Conservation (phyloP, 2,113 vertebrate genomes). For the Isichthys henryi region DNA sequence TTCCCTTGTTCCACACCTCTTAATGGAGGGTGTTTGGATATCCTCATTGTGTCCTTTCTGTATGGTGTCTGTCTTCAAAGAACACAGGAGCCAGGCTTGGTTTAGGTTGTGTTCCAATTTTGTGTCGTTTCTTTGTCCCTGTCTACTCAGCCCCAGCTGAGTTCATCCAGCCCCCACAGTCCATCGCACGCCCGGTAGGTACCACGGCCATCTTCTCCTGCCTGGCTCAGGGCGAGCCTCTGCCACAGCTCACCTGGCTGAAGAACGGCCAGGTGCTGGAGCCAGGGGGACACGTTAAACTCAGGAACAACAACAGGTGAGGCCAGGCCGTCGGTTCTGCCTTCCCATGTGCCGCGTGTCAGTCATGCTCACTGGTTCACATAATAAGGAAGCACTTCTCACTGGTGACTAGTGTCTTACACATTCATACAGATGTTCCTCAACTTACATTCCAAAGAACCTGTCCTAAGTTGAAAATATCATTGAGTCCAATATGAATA, state of each 20-base stretch:
- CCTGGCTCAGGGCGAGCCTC: constrained; percentile 83
- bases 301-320: constrained; percentile 96
- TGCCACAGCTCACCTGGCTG: constrained; percentile 90
- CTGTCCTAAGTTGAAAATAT: neutral
- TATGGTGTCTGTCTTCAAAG: neutral
- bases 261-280: constrained; percentile 91
- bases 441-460: neutral
- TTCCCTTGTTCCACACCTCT: neutral
- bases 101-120: neutral
- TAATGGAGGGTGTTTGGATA: neutral
- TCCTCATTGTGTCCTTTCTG: neutral
- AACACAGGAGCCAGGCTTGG: neutral
- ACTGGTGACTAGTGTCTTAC: neutral
- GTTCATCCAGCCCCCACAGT: constrained; percentile 92
- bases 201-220: constrained; percentile 95
- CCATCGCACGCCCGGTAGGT: constrained; percentile 82
- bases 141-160: constrained; percentile 78
- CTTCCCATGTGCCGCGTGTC: neutral
- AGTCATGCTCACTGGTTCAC: neutral
- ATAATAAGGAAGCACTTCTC: neutral
- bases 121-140: neutral
- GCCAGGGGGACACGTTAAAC: constrained; percentile 79
- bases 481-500: neutral
- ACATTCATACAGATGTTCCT: neutral
- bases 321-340: neutral